Conservation (phyloP, 2,888 invertebrate species). For the Dynastes maya region DNA sequence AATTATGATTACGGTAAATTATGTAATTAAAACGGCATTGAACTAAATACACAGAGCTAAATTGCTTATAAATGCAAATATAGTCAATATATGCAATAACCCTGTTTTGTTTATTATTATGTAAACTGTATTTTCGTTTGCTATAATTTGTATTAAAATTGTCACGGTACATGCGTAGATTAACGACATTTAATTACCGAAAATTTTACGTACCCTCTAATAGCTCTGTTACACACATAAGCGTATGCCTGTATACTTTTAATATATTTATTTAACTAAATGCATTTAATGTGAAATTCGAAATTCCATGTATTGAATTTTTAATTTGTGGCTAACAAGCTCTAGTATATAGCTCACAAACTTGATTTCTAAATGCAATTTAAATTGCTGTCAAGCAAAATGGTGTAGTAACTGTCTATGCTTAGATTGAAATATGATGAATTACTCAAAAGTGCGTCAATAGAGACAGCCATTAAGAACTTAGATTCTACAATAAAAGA, state of each 20-base stretch:
- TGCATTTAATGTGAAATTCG: too few species aligned
- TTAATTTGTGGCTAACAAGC: too few species aligned
- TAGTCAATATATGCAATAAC: neutral
- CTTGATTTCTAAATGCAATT: too few species aligned
- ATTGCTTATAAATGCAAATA: slow-evolving; percentile 3
- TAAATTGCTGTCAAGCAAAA: too few species aligned
- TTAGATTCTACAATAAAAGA: too few species aligned
- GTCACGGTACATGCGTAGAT: neutral
- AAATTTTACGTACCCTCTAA: neutral
- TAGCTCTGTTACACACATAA: neutral
- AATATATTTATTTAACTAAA: too few species aligned
- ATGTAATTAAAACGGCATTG: neutral
- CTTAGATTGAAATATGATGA: too few species aligned
- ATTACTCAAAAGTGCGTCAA: too few species aligned
- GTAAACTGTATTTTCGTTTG: neutral
- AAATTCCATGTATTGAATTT: too few species aligned
- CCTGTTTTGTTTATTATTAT: neutral
- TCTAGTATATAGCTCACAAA: too few species aligned
- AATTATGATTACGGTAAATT: neutral
- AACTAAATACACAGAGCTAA: neutral
- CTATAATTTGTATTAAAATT: neutral
- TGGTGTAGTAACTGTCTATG: too few species aligned
- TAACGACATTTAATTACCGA: neutral
- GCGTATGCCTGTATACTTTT: neutral
- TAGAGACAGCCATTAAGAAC: too few species aligned